Conservation (phyloP, 2,797 vertebrate species). For the Falco naumanni region DNA sequence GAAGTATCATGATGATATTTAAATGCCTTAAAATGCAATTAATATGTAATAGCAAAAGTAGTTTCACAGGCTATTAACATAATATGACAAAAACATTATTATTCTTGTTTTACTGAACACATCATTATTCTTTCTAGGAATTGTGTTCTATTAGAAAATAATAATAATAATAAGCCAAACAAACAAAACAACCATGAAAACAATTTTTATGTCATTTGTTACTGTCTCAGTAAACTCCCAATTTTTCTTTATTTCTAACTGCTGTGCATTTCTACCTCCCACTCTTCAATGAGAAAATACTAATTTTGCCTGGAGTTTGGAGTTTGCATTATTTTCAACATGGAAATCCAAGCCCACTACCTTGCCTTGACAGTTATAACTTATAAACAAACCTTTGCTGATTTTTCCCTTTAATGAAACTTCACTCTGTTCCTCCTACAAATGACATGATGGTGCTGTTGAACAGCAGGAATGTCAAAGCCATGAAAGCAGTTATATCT, state of each 20-base stretch:
- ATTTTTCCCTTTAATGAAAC: background rate
- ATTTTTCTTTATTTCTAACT: background rate
- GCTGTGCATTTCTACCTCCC: background rate
- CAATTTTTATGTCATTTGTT: background rate
- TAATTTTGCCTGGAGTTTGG: background rate
- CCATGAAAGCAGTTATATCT: background rate
- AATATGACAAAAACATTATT: background rate
- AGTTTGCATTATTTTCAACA: background rate
- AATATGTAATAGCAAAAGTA: background rate
- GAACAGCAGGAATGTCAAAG: background rate
- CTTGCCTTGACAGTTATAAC: background rate
- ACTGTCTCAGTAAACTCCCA: background rate
- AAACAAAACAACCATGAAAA: background rate
- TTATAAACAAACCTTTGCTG: background rate
- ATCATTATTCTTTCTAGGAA: background rate
- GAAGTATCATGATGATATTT: background rate
- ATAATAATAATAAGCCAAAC: background rate
- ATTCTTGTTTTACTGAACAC: conserved; percentile 10
- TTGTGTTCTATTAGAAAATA: background rate
- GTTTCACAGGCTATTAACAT: conserved; percentile 23
- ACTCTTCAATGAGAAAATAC: background rate
- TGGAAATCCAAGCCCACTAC: background rate
- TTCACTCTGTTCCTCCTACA: background rate
- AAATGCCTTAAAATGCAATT: conserved; percentile 16
- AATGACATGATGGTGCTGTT: background rate